These are phyloP conservation scores for Diadumene lineata DNA, from an alignment of 92 coral and sea anemone species.

Conservation along the genomic window DNA sequence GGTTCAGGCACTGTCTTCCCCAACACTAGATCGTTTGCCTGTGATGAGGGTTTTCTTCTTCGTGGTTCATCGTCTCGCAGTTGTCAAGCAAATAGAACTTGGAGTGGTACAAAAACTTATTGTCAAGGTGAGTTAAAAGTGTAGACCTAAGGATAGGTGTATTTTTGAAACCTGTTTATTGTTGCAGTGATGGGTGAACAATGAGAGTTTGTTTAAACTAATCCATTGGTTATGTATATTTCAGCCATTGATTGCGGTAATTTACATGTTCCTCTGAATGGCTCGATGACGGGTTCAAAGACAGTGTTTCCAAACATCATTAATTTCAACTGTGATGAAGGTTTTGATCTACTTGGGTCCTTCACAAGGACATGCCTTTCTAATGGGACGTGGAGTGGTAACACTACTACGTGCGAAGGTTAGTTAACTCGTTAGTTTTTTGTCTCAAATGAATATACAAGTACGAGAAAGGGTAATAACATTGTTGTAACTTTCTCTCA, in stretches of 20 bases:
- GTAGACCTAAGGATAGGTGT: neutral
- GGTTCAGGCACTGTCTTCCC: constrained; percentile 48
- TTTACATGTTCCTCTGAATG: constrained; percentile 30
- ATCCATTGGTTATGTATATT: no score
- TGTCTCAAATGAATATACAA: neutral
- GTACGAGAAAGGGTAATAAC: no score
- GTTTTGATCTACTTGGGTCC: constrained; percentile 58
- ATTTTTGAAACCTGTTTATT: no score
- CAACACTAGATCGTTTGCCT: constrained; percentile 37
- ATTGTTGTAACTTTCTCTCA: neutral
- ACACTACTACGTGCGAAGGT: constrained; percentile 20
- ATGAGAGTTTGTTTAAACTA: no score
- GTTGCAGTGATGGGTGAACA: no score
- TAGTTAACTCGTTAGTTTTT: neutral
- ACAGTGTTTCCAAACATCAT: constrained; percentile 42
- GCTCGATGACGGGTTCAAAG: constrained; percentile 26
- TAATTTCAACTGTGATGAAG: constrained; percentile 46
- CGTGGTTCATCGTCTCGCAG: constrained; percentile 34
- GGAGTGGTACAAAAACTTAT: constrained; percentile 37
- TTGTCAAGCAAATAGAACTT: constrained; percentile 49
- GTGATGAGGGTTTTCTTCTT: constrained; percentile 53
- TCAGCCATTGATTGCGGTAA: constrained; percentile 49
- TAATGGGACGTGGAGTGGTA: constrained; percentile 72
- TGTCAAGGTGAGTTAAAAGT: neutral
- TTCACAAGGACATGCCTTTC: constrained; percentile 50